Base-by-base conservation (phyloP, 2,797 vertebrate species). In the Chaenodraco wilsoni region DNA sequence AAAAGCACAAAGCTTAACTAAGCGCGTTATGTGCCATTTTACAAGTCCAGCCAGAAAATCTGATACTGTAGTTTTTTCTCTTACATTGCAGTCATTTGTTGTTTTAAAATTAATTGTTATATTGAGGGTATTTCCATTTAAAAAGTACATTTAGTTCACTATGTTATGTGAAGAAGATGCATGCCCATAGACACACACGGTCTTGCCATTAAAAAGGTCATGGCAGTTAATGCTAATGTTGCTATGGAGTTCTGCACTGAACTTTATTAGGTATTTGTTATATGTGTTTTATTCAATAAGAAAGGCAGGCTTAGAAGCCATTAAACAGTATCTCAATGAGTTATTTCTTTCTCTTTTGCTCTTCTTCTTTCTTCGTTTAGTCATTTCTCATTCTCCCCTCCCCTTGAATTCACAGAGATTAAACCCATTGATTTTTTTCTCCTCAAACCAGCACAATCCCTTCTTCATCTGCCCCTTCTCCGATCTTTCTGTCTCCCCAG, bases 391-490 rank as follows among this genome's bases (percentile, higher is more conserved):
- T 48, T 23, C 44, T 76, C 23, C 23, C 45, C 75, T 76, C 55
- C 69, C 72, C 37, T 71, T 69, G 33, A 83, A 77, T 87, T 84
- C 73, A 59, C 54, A 9, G 9, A 82, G 81, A 91, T 89, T 83
- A 86, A 86, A 87, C 55, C 1, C 44, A 90, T 91, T 85, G 85
- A 91, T 91, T 82, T 89, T 10, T 10, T 84, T 65, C 43, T 78
- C 56, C 58, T 81, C 67, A 72, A 83, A 77, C 41, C 69, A 64
- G 74, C 69, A 54, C 74, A 44, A 67, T 76, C 78, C 72, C 67
- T 58, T 68, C 69, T 81, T 66, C 63, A 62, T 27, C 66, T 70
- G 74, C 75, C 52, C 75, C 55, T 52, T 58, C 71, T 56, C 65
- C 59, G 2, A 76, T 74, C 75, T 41, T 74, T 60, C 69, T 17